Evolutionary conservation across 2,797 vertebrate genomes (phyloP).

Genomic region (Sebastes iracundus): DNA sequence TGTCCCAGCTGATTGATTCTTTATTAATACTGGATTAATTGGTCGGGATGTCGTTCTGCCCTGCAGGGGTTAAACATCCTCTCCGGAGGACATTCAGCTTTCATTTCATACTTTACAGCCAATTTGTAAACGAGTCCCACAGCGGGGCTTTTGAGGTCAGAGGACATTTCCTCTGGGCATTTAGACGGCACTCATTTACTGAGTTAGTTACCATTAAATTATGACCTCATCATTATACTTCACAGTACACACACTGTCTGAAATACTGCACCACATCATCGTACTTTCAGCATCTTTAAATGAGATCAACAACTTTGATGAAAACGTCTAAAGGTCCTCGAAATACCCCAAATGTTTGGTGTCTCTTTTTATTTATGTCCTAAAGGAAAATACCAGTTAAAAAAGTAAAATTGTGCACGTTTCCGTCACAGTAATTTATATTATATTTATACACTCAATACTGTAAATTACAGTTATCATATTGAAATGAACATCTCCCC

Average conservation of each 20-base stretch:
- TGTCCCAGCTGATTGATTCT: constrained; percentile 21
- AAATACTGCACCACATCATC: neutral
- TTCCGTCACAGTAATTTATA: neutral
- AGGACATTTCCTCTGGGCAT: neutral
- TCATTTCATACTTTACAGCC: neutral
- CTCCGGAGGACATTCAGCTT: neutral
- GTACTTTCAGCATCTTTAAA: neutral
- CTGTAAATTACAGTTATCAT: neutral
- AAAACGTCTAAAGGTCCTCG: neutral
- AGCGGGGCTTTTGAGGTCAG: neutral
- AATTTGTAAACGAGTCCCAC: neutral
- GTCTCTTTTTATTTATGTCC: neutral
- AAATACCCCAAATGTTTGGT: neutral
- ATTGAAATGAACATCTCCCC: neutral
- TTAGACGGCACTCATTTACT: neutral
- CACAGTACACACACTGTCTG: neutral
- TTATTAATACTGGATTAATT: constrained; percentile 35
- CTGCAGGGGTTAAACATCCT: constrained; percentile 8
- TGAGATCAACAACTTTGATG: neutral
- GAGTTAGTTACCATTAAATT: neutral
- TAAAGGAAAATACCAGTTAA: neutral
- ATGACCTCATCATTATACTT: neutral
- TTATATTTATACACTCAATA: no score
- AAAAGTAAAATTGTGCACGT: neutral
- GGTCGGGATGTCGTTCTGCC: neutral